These are phyloP conservation scores for Platyscapa corneri DNA, from an alignment of 1,140 invertebrate species.

Conservation along the genomic window DNA sequence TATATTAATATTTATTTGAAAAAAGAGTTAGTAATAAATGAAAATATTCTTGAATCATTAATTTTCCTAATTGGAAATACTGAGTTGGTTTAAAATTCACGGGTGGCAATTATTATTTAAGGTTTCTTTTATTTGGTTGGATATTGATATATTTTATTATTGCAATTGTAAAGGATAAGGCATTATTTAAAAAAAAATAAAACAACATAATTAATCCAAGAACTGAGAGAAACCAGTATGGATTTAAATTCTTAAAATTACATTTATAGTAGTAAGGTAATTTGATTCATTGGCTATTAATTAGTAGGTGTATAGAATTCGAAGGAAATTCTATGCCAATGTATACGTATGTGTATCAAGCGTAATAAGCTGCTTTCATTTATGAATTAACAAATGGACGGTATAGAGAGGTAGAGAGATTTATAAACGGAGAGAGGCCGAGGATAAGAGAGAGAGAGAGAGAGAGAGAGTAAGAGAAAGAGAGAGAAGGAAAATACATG, in stretches of 20 bases:
- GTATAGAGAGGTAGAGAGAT: background rate
- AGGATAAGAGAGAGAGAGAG: no score
- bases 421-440: background rate
- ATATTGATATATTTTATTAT: conserved; percentile 34
- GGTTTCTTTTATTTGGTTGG: background rate
- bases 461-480: background rate
- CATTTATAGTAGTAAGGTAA: conserved; percentile 9
- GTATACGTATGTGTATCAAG: conserved; percentile 21
- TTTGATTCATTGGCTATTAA: conserved; percentile 48
- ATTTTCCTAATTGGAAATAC: no score
- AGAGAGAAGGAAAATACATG: no score
- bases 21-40: no score
- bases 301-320: background rate
- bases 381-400: background rate
- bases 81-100: background rate
- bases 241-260: conserved; percentile 26
- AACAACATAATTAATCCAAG: background rate
- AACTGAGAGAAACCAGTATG: background rate
- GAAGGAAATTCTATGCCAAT: background rate
- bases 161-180: conserved; percentile 3
- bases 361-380: conserved; percentile 50
- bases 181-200: background rate
- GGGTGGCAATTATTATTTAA: conserved; percentile 29
- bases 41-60: no score
- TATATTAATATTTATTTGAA: no score